Base-by-base conservation (phyloP, 2,797 vertebrate genomes). In the Rhabdophis nuchalis region DNA sequence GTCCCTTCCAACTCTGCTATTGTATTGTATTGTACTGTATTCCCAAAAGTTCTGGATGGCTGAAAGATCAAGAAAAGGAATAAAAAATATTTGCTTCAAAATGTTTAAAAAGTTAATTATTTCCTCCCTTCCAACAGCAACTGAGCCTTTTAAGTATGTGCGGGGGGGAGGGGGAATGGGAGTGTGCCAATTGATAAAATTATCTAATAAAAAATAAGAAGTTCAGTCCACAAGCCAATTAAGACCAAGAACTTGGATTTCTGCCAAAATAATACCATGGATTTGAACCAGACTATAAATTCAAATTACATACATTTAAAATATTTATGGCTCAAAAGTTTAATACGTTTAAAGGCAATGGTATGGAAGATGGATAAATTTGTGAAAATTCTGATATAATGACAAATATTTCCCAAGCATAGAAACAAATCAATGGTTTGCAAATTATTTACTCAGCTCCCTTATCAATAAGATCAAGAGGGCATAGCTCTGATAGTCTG, bases 321-420 rank as follows among this genome's bases (percentile, higher is more conserved):
- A 92, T 90, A 58, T 90, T 92, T 82, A 88, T 77, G 56, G 53
- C 25, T 64, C 32, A 3, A 82, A 82, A 32, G 61, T 60, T 64
- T 56, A 87, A 87, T 92, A 92, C 61, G 87, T 90, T 87, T 87
- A 90, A 90, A 87, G 54, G 58, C 85, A 90, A 92, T 85, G 50
- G 88, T 32, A n/a, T 11, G 56, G 1, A 29, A 10, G 27, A 61
- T 90, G 85, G 82, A 91, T 86, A 89, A 94, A 90, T 64, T 0
- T 77, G 85, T 95, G 91, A 53, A 60, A 93, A 94, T 29, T 29
- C 25, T 90, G 90, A 93, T 54, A 53, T 89, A 23, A 92, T 93
- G 68, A 92, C 0, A 2, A 64, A 91, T 93, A 46, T 53, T 91
- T 27, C 50, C 91, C 91, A 50, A 6, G 46, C 46, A 50, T 50